A percentile compares a stretch with the other conserved stretches of the same genome.
phyloP scores from a whole-genome alignment of 2,797 vertebrate genomes.

The Oryzias dopingdopingensis region DNA sequence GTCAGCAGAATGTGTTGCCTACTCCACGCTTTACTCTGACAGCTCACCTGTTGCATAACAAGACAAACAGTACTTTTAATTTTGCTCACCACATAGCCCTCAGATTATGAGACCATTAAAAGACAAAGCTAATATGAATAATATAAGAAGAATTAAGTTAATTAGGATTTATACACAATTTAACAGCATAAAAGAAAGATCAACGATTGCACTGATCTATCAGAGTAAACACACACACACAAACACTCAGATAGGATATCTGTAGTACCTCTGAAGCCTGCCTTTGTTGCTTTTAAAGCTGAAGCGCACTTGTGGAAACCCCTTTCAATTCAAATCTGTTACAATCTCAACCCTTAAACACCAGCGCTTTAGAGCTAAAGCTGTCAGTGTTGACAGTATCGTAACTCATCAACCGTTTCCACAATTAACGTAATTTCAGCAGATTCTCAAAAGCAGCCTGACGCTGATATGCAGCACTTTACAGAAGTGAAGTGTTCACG shows the following conservation, averaged over 20 bases:
- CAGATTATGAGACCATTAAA: too few species aligned
- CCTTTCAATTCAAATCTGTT: constrained; percentile 34
- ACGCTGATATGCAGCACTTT: too few species aligned
- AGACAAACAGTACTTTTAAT: background rate
- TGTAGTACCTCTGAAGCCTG: constrained; percentile 38
- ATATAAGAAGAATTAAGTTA: background rate
- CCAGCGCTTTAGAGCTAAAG: too few species aligned
- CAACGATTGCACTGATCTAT: constrained; percentile 44
- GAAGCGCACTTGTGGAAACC: constrained; percentile 39
- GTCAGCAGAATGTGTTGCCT: constrained; percentile 9
- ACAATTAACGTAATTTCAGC: too few species aligned
- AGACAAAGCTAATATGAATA: background rate
- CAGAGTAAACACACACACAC: constrained; percentile 42
- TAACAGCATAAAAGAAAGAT: constrained; percentile 29
- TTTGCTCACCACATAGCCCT: too few species aligned
- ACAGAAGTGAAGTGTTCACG: too few species aligned
- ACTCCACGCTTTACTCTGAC: background rate
- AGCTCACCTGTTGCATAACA: background rate
- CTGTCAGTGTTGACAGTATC: too few species aligned
- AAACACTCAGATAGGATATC: constrained; percentile 50
- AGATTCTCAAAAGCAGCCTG: too few species aligned
- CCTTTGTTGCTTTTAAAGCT: constrained; percentile 46
- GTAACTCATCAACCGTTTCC: too few species aligned
- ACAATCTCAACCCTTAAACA: constrained; percentile 41
- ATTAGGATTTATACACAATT: background rate